Base-by-base conservation (phyloP, 2,888 invertebrate genomes). In the Danaus chrysippus region DNA sequence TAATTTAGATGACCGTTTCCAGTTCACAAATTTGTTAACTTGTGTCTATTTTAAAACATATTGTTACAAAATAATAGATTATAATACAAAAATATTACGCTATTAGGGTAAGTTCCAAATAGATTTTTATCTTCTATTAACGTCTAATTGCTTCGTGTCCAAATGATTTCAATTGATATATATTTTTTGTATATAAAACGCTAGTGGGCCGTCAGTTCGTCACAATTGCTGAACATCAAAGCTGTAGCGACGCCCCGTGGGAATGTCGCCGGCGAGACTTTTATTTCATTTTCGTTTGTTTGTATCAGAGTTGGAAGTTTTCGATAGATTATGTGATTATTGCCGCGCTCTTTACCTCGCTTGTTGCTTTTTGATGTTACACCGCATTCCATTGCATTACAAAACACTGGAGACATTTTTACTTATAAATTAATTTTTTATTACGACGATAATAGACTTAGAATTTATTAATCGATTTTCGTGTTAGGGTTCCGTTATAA, bases 241-340 rank as follows among this genome's bases (percentile, higher is more conserved):
- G 77, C 71, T 72, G 76, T 77, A 76, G 58, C 74, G 76, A 78
- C 74, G 78, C 78, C 82, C 76, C 85, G 81, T 85, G 87, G 85
- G 87, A 87, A 83, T 74, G 68, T 73, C 73, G 74, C 77, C 73
- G 74, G 70, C 75, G 76, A 76, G 77, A 81, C 79, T 74, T 78
- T 81, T 78, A 76, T 78, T 73, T 78, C 76, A 73, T 76, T 70
- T 70, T 69, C 67, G 70, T 67, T 66, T 65, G 62, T 56, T 65
- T 64, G 64, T 44, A 13, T 55, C 17, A 58, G 61, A 62, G 56
- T 59, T 63, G 64, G 63, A 55, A 68, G 74, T 70, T 71, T 71
- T 71, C 75, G 73, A 68, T 73, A 75, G 77, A 78, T 84, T 84
- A 84, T 77, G 73, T 74, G 79, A 81, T 84, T 80, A 84, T 78